Evolutionary conservation across 1,140 invertebrate genomes (phyloP).

Genomic region (Scaptomyza hsui): DNA sequence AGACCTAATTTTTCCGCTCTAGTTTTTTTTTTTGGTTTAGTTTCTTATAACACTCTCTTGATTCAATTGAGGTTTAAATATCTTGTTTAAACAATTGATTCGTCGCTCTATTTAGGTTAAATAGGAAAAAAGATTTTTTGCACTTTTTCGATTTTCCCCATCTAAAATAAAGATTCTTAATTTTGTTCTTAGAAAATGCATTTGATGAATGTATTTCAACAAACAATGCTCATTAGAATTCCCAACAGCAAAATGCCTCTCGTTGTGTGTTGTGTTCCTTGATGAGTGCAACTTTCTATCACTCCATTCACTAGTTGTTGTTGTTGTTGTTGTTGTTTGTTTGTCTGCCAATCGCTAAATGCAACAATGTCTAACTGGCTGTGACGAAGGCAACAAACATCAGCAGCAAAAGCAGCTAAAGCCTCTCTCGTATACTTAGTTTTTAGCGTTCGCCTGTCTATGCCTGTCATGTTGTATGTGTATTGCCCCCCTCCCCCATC

Average conservation of each 20-base stretch:
- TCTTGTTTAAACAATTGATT: too few species aligned
- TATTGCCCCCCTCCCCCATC: background rate
- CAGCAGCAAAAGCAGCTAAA: background rate
- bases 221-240: conserved; percentile 38
- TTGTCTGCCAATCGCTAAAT: conserved; percentile 61
- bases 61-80: too few species aligned
- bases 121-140: too few species aligned
- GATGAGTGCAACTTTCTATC: conserved; percentile 63
- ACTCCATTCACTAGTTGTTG: conserved; percentile 56
- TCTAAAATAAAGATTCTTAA: too few species aligned
- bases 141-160: too few species aligned
- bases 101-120: too few species aligned
- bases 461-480: conserved; percentile 47
- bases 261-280: conserved; percentile 32
- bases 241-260: conserved; percentile 1
- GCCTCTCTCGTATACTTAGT: conserved; percentile 25
- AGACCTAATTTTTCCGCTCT: too few species aligned
- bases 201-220: background rate
- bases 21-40: too few species aligned
- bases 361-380: conserved; percentile 68
- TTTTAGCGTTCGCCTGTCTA: conserved; percentile 25
- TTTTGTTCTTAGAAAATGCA: background rate
- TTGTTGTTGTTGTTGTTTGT: conserved; percentile 16
- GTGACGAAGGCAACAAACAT: conserved; percentile 58
- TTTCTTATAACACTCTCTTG: too few species aligned